phyloP scores from a whole-genome alignment of 1,140 invertebrate species.

The Lepidostoma basale region DNA sequence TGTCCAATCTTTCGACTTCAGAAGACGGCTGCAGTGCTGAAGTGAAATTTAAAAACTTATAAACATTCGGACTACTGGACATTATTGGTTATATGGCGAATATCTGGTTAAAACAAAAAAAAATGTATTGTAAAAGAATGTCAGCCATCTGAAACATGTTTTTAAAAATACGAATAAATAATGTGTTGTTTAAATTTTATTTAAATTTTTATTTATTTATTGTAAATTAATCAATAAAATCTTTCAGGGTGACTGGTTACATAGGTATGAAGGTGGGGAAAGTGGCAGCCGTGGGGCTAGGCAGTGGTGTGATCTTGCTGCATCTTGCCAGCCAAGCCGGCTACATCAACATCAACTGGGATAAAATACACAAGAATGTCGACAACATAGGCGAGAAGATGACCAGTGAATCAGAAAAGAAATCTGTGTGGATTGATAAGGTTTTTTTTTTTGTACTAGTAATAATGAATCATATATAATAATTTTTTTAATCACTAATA shows the following conservation, averaged over 20 bases:
- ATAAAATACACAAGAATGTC: conserved; percentile 79
- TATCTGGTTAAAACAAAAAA: too few species aligned
- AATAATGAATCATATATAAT: too few species aligned
- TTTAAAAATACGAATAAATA: too few species aligned
- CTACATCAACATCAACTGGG: conserved; percentile 92
- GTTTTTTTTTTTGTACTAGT: too few species aligned
- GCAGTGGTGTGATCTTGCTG: conserved; percentile 85
- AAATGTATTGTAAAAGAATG: too few species aligned
- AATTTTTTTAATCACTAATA: too few species aligned
- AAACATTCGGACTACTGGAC: too few species aligned
- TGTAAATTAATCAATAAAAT: conserved; percentile 4
- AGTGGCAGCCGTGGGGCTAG: conserved; percentile 84
- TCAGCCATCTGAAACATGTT: too few species aligned
- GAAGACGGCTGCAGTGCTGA: too few species aligned
- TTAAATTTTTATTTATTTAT: conserved; percentile 37
- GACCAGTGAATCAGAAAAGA: conserved; percentile 74
- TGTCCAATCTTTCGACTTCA: too few species aligned
- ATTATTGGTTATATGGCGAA: too few species aligned
- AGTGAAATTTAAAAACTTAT: too few species aligned
- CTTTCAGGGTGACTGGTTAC: conserved; percentile 83
- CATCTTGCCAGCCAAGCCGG: conserved; percentile 91
- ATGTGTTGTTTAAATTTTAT: not conserved
- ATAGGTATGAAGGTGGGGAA: conserved; percentile 91
- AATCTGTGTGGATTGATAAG: conserved; percentile 79
- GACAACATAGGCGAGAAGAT: conserved; percentile 83